Evolutionary conservation across 2,888 invertebrate genomes (phyloP).

Genomic region (Yponomeuta cagnagella): DNA sequence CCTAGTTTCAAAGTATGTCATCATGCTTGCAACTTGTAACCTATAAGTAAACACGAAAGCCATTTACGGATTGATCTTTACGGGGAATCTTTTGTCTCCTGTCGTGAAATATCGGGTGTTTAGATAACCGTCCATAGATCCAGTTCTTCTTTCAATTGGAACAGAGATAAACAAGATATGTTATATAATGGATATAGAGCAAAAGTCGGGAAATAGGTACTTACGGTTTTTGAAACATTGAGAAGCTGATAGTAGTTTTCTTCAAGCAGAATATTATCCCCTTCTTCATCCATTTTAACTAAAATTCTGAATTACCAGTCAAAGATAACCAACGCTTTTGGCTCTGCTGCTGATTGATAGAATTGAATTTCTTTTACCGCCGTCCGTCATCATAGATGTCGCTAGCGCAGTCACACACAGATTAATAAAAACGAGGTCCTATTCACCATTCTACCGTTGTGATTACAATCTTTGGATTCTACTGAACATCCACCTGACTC

Average conservation of each 20-base stretch:
- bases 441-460: too few species aligned
- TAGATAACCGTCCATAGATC: not conserved
- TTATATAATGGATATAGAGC: constrained; percentile 34
- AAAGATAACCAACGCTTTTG: not conserved
- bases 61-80: not conserved
- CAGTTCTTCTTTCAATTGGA: not conserved
- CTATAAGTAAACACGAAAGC: constrained; percentile 2
- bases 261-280: constrained; percentile 80
- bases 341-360: constrained; percentile 18
- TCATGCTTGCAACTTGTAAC: constrained; percentile 12
- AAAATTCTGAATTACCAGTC: not conserved
- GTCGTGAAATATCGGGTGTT: not conserved
- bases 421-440: not conserved
- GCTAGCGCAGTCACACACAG: constrained; percentile 18
- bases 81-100: not conserved
- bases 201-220: constrained; percentile 32
- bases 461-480: too few species aligned
- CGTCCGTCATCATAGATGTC: constrained; percentile 28
- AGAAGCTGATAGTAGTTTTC: constrained; percentile 93
- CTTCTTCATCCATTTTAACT: constrained; percentile 78
- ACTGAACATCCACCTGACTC: too few species aligned
- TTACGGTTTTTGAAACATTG: constrained; percentile 89
- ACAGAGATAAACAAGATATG: constrained; percentile 18
- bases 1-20: constrained; percentile 1
- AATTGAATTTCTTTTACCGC: constrained; percentile 33